Evolutionary conservation across 2,113 vertebrate genomes (phyloP), one percentile per base, ranked within the genome.

Genomic region (Pheucticus melanocephalus): DNA sequence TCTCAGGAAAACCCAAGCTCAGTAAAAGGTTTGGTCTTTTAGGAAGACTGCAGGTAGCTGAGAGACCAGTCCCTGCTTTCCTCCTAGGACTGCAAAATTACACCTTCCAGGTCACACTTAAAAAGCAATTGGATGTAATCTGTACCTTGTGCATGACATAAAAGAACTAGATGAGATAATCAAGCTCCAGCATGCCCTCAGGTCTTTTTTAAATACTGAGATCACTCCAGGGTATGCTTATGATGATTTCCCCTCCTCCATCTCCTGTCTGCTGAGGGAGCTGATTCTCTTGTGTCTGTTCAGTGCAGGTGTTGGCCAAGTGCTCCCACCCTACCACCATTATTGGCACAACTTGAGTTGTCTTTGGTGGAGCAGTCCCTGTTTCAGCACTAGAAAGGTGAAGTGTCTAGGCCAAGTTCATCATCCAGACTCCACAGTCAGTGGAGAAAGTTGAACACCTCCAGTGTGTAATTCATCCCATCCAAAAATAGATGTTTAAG

Each of bases 391-490:
- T 23, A 10, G 35, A 60, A 86, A 84, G 88, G 79, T 73, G 81
- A 71, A 71, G 61, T 48, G 64, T 86, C 83, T 78, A 19, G 88
- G 88, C 88, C 93, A 84, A 68, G 94, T 92, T 97, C 94, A 94
- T 91, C 89, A 92, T 92, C 83, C 51, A 90, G 72, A 71, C 83
- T 96, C 86, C 83, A 83, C 51, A 93, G 86, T 21, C 9, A 5
- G 47, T 78, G 72, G 56, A 88, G 91, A 95, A 96, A 90, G 83
- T 94, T 96, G 91, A 96, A 94, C 94, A 97, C 83, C 92, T 96
- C 95, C 95, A 91, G 88, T 88, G 90, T 91, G 94, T 88, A 96
- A 96, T 97, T 94, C 86, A 97, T 97, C 91, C 94, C 76, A 56
- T 81, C 92, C 83, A 54, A 91, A 95, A 96, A 95, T 96, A 97